A percentile compares a stretch with the other conserved stretches of the same genome.
These are phyloP conservation scores for Halcyon smyrnensis DNA, from an alignment of 2,797 vertebrate genomes.

Conservation along the genomic window DNA sequence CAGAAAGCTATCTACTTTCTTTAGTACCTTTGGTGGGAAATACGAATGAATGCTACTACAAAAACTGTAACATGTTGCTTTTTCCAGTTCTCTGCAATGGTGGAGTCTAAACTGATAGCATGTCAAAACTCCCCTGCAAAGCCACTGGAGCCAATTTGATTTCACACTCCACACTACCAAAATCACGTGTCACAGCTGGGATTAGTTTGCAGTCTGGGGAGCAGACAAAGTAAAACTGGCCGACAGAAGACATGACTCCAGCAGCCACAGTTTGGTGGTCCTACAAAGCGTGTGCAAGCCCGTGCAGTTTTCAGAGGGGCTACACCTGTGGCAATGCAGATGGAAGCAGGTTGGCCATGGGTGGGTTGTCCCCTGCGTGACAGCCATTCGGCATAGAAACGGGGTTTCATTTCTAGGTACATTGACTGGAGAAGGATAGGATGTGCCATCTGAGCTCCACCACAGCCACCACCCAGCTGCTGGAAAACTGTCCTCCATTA, in stretches of 20 bases:
- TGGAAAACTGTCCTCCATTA: not conserved
- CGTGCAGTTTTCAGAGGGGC: not conserved
- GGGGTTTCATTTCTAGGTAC: not conserved
- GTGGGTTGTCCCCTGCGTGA: accelerated
- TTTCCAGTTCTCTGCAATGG: not conserved
- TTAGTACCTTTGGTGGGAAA: not conserved
- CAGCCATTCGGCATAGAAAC: accelerated
- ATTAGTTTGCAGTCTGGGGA: not conserved
- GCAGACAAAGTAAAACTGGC: not conserved
- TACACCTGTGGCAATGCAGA: accelerated
- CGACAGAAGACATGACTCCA: not conserved
- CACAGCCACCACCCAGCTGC: not conserved
- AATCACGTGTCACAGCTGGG: not conserved
- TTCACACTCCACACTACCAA: not conserved
- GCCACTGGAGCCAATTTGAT: not conserved
- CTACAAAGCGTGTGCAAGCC: accelerated
- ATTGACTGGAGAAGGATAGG: not conserved
- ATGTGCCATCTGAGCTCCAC: not conserved
- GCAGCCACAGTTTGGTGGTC: not conserved
- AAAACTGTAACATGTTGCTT: not conserved
- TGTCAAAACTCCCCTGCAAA: not conserved
- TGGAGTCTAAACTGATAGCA: not conserved
- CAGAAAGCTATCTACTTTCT: not conserved
- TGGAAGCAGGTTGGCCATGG: not conserved
- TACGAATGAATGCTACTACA: not conserved